Percentiles rank a stretch among this genome's conserved stretches.
Conservation (phyloP, 2,888 invertebrate genomes). For the Colostygia pectinataria region DNA sequence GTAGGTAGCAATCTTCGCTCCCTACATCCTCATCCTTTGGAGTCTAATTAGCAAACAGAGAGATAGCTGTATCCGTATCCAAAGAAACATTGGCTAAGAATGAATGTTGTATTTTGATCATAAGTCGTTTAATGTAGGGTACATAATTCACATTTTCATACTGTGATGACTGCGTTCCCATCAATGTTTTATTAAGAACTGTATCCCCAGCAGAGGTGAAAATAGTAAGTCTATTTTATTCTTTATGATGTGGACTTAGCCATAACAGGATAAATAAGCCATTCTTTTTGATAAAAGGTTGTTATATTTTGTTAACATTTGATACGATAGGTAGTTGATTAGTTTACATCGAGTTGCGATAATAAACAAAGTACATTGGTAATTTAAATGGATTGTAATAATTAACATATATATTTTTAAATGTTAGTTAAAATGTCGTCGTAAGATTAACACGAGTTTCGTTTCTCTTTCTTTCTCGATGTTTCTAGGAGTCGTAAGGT, state of each 20-base stretch:
- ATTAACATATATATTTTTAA: conserved; percentile 71
- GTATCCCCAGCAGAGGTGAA: conserved; percentile 32
- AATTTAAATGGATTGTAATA: conserved; percentile 65
- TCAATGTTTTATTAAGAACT: conserved; percentile 37
- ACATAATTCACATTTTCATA: conserved; percentile 17
- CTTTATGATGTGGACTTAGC: conserved; percentile 49
- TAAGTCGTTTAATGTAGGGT: background rate
- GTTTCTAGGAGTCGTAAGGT: conserved; percentile 34
- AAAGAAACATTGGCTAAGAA: no score
- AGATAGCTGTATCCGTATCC: no score
- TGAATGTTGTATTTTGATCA: no score
- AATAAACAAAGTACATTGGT: conserved; percentile 75
- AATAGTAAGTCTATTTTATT: conserved; percentile 34
- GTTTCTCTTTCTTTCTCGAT: conserved; percentile 50
- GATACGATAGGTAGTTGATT: conserved; percentile 68
- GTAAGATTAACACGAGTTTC: conserved; percentile 66
- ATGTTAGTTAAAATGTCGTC: conserved; percentile 53
- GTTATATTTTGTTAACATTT: conserved; percentile 72
- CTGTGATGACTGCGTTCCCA: conserved; percentile 50
- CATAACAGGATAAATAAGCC: conserved; percentile 49
- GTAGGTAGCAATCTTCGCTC: no score
- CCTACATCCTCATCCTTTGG: no score
- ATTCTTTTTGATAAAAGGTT: conserved; percentile 56
- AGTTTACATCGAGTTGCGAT: conserved; percentile 77
- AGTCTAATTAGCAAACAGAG: no score